Conservation (phyloP, 2,113 vertebrate species). For the Ctenodactylus gundi region DNA sequence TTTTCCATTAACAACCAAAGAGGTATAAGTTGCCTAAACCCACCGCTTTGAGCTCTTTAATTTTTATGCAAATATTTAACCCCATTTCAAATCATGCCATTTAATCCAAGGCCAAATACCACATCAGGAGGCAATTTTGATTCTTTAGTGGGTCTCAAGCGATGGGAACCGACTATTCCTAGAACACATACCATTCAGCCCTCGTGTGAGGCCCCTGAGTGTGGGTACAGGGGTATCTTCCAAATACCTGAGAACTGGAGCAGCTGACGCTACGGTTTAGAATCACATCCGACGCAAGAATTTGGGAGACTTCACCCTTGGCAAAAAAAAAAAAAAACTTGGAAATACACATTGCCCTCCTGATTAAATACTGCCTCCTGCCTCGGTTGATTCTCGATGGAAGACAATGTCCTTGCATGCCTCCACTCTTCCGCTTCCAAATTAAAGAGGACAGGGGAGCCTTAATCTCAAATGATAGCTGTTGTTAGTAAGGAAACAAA, state of each 20-base stretch:
- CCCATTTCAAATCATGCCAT: neutral
- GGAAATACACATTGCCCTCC: neutral
- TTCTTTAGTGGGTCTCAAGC: neutral
- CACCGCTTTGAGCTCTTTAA: neutral
- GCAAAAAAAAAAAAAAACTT: too few relatives aligned
- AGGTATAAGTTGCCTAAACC: rapidly evolving
- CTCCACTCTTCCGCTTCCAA: neutral
- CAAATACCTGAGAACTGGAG: rapidly evolving
- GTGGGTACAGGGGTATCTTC: neutral
- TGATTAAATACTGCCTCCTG: neutral
- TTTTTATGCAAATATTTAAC: neutral
- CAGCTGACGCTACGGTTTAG: rapidly evolving
- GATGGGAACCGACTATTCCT: neutral
- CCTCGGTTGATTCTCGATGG: neutral
- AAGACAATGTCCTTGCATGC: neutral
- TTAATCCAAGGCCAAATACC: neutral
- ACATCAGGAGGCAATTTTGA: neutral
- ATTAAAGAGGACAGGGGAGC: neutral
- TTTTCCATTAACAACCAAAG: too few relatives aligned
- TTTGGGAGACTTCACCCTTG: rapidly evolving
- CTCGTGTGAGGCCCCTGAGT: neutral
- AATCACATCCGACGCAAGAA: rapidly evolving
- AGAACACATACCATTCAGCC: rapidly evolving
- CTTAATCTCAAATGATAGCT: slow-evolving; percentile 45
- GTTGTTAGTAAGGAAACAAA: slow-evolving; percentile 46